Evolutionary conservation across 2,113 vertebrate species (phyloP), one percentile per base, ranked within the genome.

Genomic region (Heloderma charlesbogerti): DNA sequence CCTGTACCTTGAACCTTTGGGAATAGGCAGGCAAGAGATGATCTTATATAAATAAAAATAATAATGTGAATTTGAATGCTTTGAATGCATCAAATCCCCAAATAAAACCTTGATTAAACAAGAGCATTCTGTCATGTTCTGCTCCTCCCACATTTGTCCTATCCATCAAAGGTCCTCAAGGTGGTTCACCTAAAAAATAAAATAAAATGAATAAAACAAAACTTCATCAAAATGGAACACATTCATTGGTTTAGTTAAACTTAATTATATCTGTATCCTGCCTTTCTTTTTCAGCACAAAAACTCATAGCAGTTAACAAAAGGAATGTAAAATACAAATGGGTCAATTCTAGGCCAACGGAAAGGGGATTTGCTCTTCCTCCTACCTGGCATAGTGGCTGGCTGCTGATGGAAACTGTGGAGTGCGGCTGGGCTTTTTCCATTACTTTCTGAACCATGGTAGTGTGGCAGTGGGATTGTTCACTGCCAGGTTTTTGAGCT

Each of bases 401-500:
- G 43, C 40, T 7, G 12, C 31, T 67, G 40, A 67, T 67, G 60
- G 7, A 66, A 31, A 6, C 57, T 10, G 8, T 3, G 18, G 43
- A 80, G 20, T 51, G 77, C 54, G 77, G 31, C 31, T n/a, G 60
- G 60, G 25, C 43, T n/a, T 34, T 45, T 69, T 15, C 74, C 31
- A 22, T 37, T 67, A 67, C 18, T 7, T 37, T 81, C 63, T 45
- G 51, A 27, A 54, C 60, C 13, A 29, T 51, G 20, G 31, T 29
- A n/a, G 29, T 45, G 9, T 66, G 43, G 29, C 40, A 40, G 6
- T 40, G 40, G 34, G 34, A 81, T 63, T 75, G n/a, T 29, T 71
- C n/a, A 79, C 34, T 80, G 84, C 48, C 48, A 80, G n/a, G 29
- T 79, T 90, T 90, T 90, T 40, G 75, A 88, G 63, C 22, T 67